Conservation (phyloP, 2,797 vertebrate species). For the Helarctos malayanus region DNA sequence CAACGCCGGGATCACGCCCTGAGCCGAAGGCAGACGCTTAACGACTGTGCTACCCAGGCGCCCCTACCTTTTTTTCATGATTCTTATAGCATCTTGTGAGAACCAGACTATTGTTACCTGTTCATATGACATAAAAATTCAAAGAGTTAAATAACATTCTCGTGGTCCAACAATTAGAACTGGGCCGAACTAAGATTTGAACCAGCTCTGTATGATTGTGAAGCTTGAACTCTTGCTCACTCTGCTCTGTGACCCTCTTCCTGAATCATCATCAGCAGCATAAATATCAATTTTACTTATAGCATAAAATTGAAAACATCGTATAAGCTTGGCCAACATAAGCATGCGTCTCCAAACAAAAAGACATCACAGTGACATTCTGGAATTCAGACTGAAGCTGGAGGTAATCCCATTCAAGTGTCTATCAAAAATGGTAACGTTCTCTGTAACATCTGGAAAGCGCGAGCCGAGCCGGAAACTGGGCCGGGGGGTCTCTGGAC, state of each 20-base stretch:
- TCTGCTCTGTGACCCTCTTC: not conserved
- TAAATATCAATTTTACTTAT: not conserved
- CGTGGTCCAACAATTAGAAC: not conserved
- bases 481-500: not conserved
- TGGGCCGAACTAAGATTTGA: not conserved
- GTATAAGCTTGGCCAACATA: not conserved
- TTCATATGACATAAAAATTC: not conserved
- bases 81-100: not conserved
- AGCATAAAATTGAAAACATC: not conserved
- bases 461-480: no score
- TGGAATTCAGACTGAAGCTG: not conserved
- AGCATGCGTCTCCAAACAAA: not conserved
- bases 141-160: not conserved
- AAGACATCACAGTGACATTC: not conserved
- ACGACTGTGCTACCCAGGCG: no score
- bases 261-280: not conserved
- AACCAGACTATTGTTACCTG: not conserved
- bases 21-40: no score
- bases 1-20: no score
- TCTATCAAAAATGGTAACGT: slow-evolving; percentile 54
- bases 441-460: slow-evolving; percentile 12
- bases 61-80: not conserved
- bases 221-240: not conserved
- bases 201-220: not conserved
- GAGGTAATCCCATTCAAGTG: slow-evolving; percentile 82